Evolutionary conservation across 2,888 invertebrate genomes (phyloP).

Genomic region (Dinocampus coccinellae): DNA sequence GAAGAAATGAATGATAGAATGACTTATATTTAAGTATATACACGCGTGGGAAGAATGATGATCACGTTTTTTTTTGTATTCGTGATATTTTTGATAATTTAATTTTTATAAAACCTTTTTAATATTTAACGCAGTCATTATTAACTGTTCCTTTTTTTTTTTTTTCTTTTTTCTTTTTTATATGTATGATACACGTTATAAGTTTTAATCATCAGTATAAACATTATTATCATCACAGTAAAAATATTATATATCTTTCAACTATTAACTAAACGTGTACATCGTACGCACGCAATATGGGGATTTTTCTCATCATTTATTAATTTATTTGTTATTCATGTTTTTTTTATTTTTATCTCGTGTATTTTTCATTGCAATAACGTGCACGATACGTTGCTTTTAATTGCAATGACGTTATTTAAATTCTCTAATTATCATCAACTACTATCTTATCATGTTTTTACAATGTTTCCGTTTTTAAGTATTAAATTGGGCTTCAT

Average conservation of each 20-base stretch:
- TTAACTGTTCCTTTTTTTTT: conserved; percentile 22
- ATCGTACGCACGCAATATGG: conserved; percentile 44
- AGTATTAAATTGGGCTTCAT: conserved; percentile 55
- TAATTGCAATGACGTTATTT: conserved; percentile 27
- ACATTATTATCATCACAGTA: conserved; percentile 71
- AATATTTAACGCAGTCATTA: conserved; percentile 59
- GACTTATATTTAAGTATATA: background rate
- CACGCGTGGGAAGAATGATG: conserved; percentile 23
- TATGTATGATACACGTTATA: conserved; percentile 58
- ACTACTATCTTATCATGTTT: conserved; percentile 40
- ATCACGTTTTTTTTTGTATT: conserved; percentile 41
- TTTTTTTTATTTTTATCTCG: background rate
- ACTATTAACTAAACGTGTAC: conserved; percentile 55
- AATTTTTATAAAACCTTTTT: conserved; percentile 55
- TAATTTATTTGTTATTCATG: conserved; percentile 36
- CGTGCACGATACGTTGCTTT: background rate
- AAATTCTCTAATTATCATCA: conserved; percentile 39
- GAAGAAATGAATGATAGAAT: conserved; percentile 46
- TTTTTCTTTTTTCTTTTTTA: no score
- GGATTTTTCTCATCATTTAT: conserved; percentile 37
- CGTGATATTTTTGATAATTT: conserved; percentile 42
- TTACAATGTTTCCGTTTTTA: conserved; percentile 50
- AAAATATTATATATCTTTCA: conserved; percentile 53
- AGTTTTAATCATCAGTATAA: conserved; percentile 65
- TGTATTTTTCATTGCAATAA: background rate